phyloP scores from a whole-genome alignment of 64 coral and sea anemone genomes.

The Pachyseris speciosa region DNA sequence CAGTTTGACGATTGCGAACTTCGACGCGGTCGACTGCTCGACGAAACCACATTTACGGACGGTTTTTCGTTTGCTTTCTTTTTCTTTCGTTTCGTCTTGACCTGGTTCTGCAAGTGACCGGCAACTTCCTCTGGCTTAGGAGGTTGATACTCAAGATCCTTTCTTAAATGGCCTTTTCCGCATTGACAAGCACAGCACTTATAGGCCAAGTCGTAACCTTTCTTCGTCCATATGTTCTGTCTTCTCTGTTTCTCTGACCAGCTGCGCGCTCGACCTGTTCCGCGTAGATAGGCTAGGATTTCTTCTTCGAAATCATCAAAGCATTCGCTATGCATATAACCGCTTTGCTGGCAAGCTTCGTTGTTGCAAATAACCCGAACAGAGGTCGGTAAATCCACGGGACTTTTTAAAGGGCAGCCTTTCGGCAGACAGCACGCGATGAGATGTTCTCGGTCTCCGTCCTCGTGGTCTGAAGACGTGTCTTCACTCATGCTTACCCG shows the following conservation, averaged over 20 bases:
- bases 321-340: slow-evolving; percentile 95
- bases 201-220: slow-evolving; percentile 92
- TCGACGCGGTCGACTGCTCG: slow-evolving; percentile 60
- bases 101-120: slow-evolving; percentile 32
- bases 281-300: slow-evolving; percentile 88
- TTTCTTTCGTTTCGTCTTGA: slow-evolving; percentile 90
- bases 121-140: slow-evolving; percentile 64
- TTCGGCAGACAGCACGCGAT: slow-evolving; percentile 92
- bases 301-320: slow-evolving; percentile 96
- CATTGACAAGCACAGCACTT: slow-evolving; percentile 96
- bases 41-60: slow-evolving; percentile 68
- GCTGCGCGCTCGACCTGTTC: slow-evolving; percentile 92
- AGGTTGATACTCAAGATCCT: slow-evolving; percentile 89
- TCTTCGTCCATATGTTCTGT: slow-evolving; percentile 99
- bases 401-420: slow-evolving; percentile 86
- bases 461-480: slow-evolving; percentile 73
- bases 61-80: slow-evolving; percentile 97
- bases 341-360: slow-evolving; percentile 83
- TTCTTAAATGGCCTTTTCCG: slow-evolving; percentile 93
- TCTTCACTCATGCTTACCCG: slow-evolving; percentile 84
- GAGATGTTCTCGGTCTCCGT: slow-evolving; percentile 72
- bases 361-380: slow-evolving; percentile 99
- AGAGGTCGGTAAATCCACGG: slow-evolving; percentile 74
- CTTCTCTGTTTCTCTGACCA: slow-evolving; percentile 97
- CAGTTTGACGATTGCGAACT: slow-evolving; percentile 94